Evolutionary conservation across 1,140 invertebrate species (phyloP), one percentile per base, ranked within the genome.

Genomic region (Cotesia chilonis): DNA sequence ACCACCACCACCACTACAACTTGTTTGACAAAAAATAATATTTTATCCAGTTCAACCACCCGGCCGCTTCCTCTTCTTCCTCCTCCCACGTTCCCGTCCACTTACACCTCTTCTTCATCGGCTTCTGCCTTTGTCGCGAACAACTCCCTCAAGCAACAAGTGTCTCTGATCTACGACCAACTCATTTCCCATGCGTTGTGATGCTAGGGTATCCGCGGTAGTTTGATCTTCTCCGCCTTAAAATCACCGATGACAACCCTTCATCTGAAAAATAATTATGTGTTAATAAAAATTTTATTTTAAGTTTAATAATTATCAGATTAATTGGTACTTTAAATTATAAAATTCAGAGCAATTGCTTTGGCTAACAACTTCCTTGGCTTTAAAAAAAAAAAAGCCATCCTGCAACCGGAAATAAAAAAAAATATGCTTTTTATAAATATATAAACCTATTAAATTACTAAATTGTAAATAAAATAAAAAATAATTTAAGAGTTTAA

Each of bases 131-230:
- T 60, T 36, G 47, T 47, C 64, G 41, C 61, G 72, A 68, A 76
- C 14, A n/a, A 68, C 63, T 72, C 63, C 52, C 6, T 60, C 70
- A 68, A 70, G 75, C 75, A 76, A 76, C 75, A 76, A 76, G 75
- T 76, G 75, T 74, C 72, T 68, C 7, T 67, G 52, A 70, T 66
- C 70, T 70, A 51, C 72, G 60, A 70, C 52, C 65, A 20, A 63
- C 67, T 74, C 75, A 74, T 74, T 76, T 74, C 64, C 75, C 75
- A 74, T 72, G 72, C 72, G 75, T 75, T 67, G 60, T 65, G 41
- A 65, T 57, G 59, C 68, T 59, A 17, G 57, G 9, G 17, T 59
- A 59, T 59, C 9, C 57, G 17, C 57, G 57, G 28, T 59, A 20
- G 57, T 28, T 59, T 17, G 57, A 9, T 59, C 9, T 47, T 47